Conservation (phyloP, 2,888 invertebrate genomes). For the Sipha maydis region DNA sequence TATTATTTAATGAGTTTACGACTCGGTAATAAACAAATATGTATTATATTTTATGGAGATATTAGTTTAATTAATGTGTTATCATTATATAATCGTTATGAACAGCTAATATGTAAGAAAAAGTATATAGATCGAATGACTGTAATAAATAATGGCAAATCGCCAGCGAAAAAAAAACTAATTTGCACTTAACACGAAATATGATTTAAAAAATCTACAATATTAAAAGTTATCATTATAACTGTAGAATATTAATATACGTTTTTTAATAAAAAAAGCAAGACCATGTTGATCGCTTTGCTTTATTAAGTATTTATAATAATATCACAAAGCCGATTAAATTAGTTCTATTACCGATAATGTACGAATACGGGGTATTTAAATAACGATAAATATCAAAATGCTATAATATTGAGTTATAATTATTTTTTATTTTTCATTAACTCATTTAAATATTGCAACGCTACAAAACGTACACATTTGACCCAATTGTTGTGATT, state of each 20-base stretch:
- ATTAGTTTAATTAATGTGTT: background rate
- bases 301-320: background rate
- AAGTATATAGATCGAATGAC: background rate
- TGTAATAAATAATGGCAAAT: constrained; percentile 18
- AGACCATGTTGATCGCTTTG: background rate
- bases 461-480: background rate
- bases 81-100: background rate
- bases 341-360: background rate
- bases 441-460: constrained; percentile 44
- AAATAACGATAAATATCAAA: constrained; percentile 13
- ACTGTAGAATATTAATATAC: constrained; percentile 4
- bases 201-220: constrained; percentile 14
- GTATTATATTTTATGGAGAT: background rate
- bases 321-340: background rate
- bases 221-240: constrained; percentile 20
- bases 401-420: constrained; percentile 13
- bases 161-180: constrained; percentile 5
- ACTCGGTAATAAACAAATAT: background rate
- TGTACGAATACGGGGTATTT: background rate
- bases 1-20: background rate
- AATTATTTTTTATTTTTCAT: background rate
- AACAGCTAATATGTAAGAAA: background rate
- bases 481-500: constrained; percentile 36
- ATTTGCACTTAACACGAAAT: constrained; percentile 36
- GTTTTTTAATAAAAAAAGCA: background rate